phyloP scores from a whole-genome alignment of 1,140 invertebrate genomes.

The Samia ricini region DNA sequence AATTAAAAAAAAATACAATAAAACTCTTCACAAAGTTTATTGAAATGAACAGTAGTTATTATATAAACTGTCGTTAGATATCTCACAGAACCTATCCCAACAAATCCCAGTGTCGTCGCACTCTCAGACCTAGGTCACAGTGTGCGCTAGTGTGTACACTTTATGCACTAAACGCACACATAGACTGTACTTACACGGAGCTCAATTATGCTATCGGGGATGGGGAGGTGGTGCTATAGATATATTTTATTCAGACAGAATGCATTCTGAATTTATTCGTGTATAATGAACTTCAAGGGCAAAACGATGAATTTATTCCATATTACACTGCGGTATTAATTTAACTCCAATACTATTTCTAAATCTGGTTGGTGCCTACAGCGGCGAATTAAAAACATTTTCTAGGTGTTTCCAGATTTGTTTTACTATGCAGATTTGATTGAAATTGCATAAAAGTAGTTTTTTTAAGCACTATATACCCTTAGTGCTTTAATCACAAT shows the following conservation, averaged over 20 bases:
- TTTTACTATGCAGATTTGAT: no score
- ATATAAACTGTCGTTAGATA: neutral
- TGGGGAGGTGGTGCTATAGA: conserved; percentile 3
- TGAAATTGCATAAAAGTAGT: no score
- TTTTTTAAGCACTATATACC: no score
- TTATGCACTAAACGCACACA: conserved; percentile 42
- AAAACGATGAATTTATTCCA: neutral
- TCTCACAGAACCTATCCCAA: conserved; percentile 45
- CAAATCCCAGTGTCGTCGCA: conserved; percentile 21
- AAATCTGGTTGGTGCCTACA: no score
- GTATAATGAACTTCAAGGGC: conserved; percentile 5
- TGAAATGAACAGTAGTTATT: no score
- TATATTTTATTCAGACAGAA: neutral
- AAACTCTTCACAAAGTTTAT: no score
- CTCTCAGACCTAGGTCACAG: conserved; percentile 28
- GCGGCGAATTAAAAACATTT: no score
- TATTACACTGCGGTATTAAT: neutral
- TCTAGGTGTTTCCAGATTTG: no score
- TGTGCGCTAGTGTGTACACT: conserved; percentile 36
- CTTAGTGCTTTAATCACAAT: no score
- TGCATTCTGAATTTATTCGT: neutral
- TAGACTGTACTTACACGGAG: conserved; percentile 38
- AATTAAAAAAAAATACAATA: no score
- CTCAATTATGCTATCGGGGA: conserved; percentile 43
- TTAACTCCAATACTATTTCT: neutral